Evolutionary conservation across 2,113 vertebrate genomes (phyloP), one percentile per base, ranked within the genome.

Genomic region (Coracopsis vasa): DNA sequence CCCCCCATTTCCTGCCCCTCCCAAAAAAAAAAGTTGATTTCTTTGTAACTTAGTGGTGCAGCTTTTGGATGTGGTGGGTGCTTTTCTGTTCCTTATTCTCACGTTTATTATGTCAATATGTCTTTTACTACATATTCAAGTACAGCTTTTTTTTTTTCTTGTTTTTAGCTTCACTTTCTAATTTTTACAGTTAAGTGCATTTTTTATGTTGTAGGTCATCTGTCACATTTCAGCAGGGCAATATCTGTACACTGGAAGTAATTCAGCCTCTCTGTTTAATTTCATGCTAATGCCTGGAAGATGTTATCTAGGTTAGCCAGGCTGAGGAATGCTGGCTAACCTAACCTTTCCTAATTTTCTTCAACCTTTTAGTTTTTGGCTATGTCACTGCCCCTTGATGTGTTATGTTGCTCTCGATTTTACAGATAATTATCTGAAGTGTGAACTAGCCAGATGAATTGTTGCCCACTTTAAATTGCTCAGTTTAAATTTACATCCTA

Each of bases 171-270:
- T 92, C 75, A 90, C 88, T 92, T 94, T 93, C 88, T 94, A 74
- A 82, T 80, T 94, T 92, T 96, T 94, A 77, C 71, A 53, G 78
- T 79, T 95, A 95, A 97, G 93, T 93, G 92, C 93, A 94, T 96
- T 96, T 95, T 94, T 92, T 53, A 70, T 77, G 83, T 58, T 80
- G 53, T 95, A 93, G 93, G 72, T 97, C 96, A 95, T 79, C 88
- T 95, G 94, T 96, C 92, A 91, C 70, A 8, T 71, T 97, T 94
- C 79, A 90, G 33, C 60, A 13, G 15, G 81, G 54, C 74, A 87
- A 4, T 77, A 72, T 96, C 94, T 87, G 48, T 41, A 51, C 25
- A 24, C 74, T 96, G 93, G 84, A 96, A 86, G 48, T 35, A 93
- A 94, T 95, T 97, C 95, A 96, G 51, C n/a, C 54, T 28, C 77